Evolutionary conservation across 2,797 vertebrate genomes (phyloP).

Genomic region (Rousettus madagascariensis): DNA sequence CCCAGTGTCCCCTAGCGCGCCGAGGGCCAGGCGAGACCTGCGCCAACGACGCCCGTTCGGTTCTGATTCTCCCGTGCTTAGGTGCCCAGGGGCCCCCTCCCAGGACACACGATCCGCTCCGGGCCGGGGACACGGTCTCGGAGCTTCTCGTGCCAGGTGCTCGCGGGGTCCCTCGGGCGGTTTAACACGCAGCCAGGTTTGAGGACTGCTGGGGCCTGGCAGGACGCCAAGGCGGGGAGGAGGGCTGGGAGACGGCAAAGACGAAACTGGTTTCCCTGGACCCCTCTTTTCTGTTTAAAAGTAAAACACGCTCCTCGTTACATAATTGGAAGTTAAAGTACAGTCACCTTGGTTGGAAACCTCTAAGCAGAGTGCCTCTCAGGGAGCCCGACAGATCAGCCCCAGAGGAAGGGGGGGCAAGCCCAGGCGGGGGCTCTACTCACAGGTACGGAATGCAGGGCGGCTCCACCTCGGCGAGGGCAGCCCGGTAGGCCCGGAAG

Average conservation of each 20-base stretch:
- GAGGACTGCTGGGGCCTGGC: no score
- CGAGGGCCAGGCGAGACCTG: neutral
- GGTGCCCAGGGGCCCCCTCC: neutral
- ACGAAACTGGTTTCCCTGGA: fast-evolving
- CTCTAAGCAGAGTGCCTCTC: fast-evolving
- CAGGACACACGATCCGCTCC: neutral
- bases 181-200: fast-evolving
- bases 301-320: neutral
- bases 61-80: neutral
- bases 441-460: conserved; percentile 98
- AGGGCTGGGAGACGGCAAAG: neutral
- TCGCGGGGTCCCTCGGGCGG: neutral
- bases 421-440: conserved; percentile 76
- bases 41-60: no score
- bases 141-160: neutral
- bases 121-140: fast-evolving
- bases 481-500: conserved; percentile 97
- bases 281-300: neutral
- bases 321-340: neutral
- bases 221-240: fast-evolving
- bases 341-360: fast-evolving
- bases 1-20: fast-evolving
- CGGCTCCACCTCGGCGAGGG: conserved; percentile 96
- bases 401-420: neutral
- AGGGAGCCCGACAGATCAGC: fast-evolving